Percentiles rank a stretch among this genome's conserved stretches.
Evolutionary conservation across 2,797 vertebrate genomes (phyloP).

Genomic region (Tinamus major): DNA sequence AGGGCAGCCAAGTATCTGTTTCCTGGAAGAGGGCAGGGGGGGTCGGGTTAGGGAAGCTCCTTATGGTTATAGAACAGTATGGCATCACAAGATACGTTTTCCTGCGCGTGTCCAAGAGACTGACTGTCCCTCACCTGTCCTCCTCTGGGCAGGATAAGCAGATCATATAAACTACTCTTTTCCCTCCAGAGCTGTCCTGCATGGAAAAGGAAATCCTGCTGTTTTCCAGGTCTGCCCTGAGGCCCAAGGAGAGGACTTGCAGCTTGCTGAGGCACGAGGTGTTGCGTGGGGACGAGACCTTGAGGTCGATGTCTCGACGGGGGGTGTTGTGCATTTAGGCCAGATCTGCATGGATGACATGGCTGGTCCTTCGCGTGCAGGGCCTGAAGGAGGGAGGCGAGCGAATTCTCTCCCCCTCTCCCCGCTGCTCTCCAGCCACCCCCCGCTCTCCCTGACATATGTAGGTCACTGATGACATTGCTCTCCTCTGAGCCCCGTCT

Average conservation of each 20-base stretch:
- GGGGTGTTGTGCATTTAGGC: neutral
- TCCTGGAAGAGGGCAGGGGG: neutral
- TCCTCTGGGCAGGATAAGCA: neutral
- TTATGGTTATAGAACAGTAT: neutral
- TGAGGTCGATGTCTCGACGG: neutral
- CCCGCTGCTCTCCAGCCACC: neutral
- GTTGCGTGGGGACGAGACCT: neutral
- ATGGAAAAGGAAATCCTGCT: neutral
- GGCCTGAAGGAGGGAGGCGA: neutral
- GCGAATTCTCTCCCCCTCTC: neutral
- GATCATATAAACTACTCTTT: neutral
- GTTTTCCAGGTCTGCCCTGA: neutral
- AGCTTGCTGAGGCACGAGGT: neutral
- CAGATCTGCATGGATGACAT: neutral
- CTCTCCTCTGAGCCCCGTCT: neutral
- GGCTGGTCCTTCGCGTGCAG: rapidly evolving
- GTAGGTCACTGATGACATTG: conserved; percentile 52
- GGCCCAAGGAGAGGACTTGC: neutral
- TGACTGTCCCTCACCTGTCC: neutral
- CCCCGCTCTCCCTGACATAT: neutral
- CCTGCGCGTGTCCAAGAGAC: neutral
- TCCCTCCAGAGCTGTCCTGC: neutral
- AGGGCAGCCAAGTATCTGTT: neutral
- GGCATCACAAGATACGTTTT: neutral
- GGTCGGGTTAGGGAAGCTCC: neutral